A percentile compares a stretch with the other conserved stretches of the same genome.
Evolutionary conservation across 2,888 invertebrate genomes (phyloP).

Genomic region (Spisula solida): DNA sequence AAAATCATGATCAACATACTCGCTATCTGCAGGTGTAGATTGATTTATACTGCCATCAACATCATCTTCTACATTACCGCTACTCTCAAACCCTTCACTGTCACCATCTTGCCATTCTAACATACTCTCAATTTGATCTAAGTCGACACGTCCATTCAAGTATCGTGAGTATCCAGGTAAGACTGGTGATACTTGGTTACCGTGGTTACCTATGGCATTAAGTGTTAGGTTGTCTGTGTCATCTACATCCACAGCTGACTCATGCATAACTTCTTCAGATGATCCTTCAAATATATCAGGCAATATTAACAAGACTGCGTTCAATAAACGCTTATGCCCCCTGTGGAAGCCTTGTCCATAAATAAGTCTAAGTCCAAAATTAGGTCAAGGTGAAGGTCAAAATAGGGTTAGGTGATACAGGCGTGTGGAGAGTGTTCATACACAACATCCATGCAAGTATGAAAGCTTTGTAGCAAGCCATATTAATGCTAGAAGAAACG

Average conservation of each 20-base stretch:
- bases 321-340: no score
- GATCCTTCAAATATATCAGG: neutral
- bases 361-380: no score
- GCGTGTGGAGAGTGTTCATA: no score
- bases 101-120: neutral
- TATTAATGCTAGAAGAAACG: no score
- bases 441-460: no score
- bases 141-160: neutral
- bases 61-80: neutral
- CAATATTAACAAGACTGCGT: no score
- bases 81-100: neutral
- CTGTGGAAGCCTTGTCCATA: no score
- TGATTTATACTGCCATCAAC: neutral
- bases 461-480: no score
- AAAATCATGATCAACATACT: neutral
- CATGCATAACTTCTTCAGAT: neutral
- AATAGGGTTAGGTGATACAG: no score
- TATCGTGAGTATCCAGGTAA: neutral
- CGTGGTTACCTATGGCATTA: neutral
- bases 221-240: neutral
- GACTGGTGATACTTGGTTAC: neutral
- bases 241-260: neutral
- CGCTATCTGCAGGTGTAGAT: neutral
- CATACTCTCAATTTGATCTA: neutral
- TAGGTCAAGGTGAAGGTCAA: no score